Conservation (phyloP, 1,140 invertebrate genomes). For the Drosophila sturtevanti region DNA sequence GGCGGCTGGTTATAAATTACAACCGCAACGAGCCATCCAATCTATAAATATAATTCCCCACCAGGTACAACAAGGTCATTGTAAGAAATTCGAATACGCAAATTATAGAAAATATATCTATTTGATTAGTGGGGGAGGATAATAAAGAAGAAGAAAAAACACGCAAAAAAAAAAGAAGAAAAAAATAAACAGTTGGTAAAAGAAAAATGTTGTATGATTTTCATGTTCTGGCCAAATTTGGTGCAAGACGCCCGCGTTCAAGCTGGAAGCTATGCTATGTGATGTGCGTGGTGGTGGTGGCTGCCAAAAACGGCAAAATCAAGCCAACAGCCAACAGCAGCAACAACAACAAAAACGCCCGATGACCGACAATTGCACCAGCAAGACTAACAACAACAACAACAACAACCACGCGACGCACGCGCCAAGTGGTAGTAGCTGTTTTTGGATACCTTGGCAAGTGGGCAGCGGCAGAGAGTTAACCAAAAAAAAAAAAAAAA, state of each 20-base stretch:
- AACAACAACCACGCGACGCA: conserved; percentile 64
- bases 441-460: conserved; percentile 29
- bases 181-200: not conserved
- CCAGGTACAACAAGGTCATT: conserved; percentile 66
- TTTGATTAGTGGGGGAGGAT: no score
- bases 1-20: conserved; percentile 75
- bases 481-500: not conserved
- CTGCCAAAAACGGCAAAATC: conserved; percentile 44
- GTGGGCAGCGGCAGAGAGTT: conserved; percentile 49
- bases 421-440: conserved; percentile 67
- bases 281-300: conserved; percentile 9
- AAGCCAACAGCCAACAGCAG: conserved; percentile 32
- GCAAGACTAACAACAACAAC: conserved; percentile 16
- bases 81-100: conserved; percentile 68
- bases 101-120: not conserved
- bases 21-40: conserved; percentile 51
- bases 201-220: conserved; percentile 21
- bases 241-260: conserved; percentile 40
- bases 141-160: no score
- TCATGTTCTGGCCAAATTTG: conserved; percentile 49
- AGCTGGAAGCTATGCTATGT: not conserved
- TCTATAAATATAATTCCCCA: conserved; percentile 56
- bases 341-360: conserved; percentile 37
- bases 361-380: conserved; percentile 74
- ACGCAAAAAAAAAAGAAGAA: not conserved